Percentiles rank a stretch among this genome's conserved stretches.
Evolutionary conservation across 2,113 vertebrate species (phyloP).

Genomic region (Clarias gariepinus): DNA sequence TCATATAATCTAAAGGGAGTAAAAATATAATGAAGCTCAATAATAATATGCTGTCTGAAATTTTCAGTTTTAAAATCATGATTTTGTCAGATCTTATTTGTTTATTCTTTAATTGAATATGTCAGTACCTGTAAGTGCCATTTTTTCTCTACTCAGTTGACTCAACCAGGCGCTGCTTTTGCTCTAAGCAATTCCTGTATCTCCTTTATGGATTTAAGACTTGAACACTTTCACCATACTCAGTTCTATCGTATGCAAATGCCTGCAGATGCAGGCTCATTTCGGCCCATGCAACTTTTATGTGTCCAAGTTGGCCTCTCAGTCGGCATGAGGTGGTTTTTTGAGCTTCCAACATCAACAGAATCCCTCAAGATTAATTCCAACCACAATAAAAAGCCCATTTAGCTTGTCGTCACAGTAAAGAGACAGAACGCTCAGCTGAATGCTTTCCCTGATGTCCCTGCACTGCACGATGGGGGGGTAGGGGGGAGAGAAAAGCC

Average conservation of each 20-base stretch:
- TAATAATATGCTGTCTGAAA: neutral
- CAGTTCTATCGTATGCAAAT: neutral
- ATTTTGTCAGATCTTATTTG: neutral
- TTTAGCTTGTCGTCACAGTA: conserved; percentile 5
- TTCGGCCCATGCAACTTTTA: neutral
- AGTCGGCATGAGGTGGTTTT: neutral
- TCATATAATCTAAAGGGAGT: neutral
- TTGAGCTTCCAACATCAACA: neutral
- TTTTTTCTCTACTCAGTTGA: neutral
- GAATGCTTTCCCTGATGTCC: conserved; percentile 14
- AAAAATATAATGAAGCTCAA: neutral
- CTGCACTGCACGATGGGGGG: conserved; percentile 10
- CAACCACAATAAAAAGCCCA: conserved; percentile 14
- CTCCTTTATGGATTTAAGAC: neutral
- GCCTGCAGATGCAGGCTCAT: neutral
- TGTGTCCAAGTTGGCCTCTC: neutral
- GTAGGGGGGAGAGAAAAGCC: neutral
- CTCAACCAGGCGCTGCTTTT: neutral
- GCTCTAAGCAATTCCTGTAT: neutral
- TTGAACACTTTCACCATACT: neutral
- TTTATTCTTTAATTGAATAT: neutral
- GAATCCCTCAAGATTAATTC: conserved; percentile 24
- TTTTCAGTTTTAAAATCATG: neutral
- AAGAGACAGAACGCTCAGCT: neutral
- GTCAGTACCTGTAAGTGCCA: neutral